Evolutionary conservation across 1,140 invertebrate genomes (phyloP), one percentile per base, ranked within the genome.

Genomic region (Macrobrachium nipponense): DNA sequence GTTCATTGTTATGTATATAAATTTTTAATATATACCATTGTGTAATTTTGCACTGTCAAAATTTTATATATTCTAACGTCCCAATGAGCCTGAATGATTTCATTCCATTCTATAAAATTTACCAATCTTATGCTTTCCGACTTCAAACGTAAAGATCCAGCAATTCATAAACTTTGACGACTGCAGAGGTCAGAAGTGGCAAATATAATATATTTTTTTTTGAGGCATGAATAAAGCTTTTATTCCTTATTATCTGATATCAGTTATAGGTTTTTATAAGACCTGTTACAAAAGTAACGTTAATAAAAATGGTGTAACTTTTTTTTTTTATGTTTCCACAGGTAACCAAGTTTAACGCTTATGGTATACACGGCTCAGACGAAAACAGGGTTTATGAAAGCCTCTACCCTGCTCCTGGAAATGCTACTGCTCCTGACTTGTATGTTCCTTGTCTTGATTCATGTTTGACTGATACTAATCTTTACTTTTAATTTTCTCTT

Each of bases 311-410:
- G 27, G 27, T 36, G 27, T 36, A 36, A 36, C 27, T 36, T 36
- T 36, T 61, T 66, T 4, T 75, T 20, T 23, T 18, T 17, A n/a
- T n/a, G n/a, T 44, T 17, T 11, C 43, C 36, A 8, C 83, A 86
- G 83, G 91, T 93, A 0, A 91, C 90, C 43, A 92, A 91, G 84
- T 92, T 94, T 87, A 94, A 94, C 89, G 93, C 93, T 7, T 94
- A 93, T 89, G 92, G 92, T 58, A 93, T 93, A 76, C 93, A 94
- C 88, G 93, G 93, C 5, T 90, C 89, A 27, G 92, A 89, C 3
- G 89, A 89, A 0, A 87, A 90, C 7, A 86, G 93, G 75, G 88
- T 89, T 44, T 94, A 93, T 87, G 92, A 93, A 88, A 90, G 92
- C 0, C 88, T 93, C 6, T 92, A 91, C 89, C 92, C 93, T 11